These are phyloP conservation scores for Zygothrica quintamaculata DNA, from an alignment of 2,888 invertebrate species.

Conservation along the genomic window DNA sequence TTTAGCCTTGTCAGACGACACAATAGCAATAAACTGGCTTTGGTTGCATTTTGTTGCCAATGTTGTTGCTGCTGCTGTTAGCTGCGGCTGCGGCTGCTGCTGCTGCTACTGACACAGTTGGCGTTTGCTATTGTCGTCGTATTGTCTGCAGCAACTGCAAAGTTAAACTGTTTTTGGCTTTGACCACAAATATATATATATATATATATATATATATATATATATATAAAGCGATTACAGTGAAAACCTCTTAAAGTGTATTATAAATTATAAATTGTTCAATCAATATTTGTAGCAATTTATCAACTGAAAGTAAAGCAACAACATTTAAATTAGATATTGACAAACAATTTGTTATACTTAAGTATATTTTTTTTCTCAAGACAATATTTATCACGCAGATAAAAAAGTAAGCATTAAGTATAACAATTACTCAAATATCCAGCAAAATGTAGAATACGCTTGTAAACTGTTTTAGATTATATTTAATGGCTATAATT, in stretches of 20 bases:
- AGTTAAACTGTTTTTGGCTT: slow-evolving; percentile 34
- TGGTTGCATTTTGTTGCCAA: slow-evolving; percentile 47
- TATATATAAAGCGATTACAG: slow-evolving; percentile 39
- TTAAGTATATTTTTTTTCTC: too few relatives aligned
- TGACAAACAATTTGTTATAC: too few relatives aligned
- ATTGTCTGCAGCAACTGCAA: slow-evolving; percentile 55
- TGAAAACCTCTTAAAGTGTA: slow-evolving; percentile 14
- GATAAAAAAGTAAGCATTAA: too few relatives aligned
- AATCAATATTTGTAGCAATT: too few relatives aligned
- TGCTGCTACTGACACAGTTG: slow-evolving; percentile 46
- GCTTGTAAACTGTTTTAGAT: slow-evolving; percentile 1
- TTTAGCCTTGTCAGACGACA: slow-evolving; percentile 64
- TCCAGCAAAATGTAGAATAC: background rate
- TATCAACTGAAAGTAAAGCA: too few relatives aligned
- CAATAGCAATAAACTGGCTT: slow-evolving; percentile 66
- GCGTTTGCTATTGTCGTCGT: slow-evolving; percentile 53
- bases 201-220: too few relatives aligned
- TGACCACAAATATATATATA: too few relatives aligned
- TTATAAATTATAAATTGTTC: too few relatives aligned
- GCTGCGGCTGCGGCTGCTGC: slow-evolving; percentile 11
- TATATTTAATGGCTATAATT: too few relatives aligned
- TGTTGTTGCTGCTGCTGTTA: slow-evolving; percentile 8
- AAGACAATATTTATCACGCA: slow-evolving; percentile 10
- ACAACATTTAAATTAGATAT: too few relatives aligned
- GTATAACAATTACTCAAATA: too few relatives aligned